Percentiles rank a stretch among this genome's conserved stretches.
Conservation (phyloP, 1,140 invertebrate species). For the Aphidius ervi region DNA sequence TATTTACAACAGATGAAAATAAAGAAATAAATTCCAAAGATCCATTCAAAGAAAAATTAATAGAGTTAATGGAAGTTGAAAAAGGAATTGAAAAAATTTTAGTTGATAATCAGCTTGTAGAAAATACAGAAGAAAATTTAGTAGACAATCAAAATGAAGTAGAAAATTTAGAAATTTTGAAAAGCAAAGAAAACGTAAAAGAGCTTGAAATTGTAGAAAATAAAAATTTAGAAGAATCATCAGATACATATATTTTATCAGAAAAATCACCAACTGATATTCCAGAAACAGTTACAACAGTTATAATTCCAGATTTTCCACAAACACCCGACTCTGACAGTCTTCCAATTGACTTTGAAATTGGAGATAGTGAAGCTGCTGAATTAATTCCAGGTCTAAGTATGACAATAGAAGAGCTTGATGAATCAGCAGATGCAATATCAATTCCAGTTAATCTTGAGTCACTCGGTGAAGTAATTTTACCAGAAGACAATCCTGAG, state of each 20-base stretch:
- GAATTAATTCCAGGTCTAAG: neutral
- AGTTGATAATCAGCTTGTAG: constrained; percentile 1
- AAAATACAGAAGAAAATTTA: neutral
- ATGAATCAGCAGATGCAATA: neutral
- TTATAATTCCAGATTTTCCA: constrained; percentile 41
- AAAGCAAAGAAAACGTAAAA: neutral
- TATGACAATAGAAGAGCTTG: neutral
- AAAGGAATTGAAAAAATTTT: constrained; percentile 29
- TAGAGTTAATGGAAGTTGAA: constrained; percentile 30
- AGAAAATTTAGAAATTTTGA: neutral
- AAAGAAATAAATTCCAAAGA: constrained; percentile 22
- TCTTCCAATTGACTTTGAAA: neutral
- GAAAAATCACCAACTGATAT: constrained; percentile 49
- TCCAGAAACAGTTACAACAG: constrained; percentile 46
- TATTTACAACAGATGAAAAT: constrained; percentile 14
- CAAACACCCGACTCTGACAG: constrained; percentile 25
- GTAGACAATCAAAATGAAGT: neutral
- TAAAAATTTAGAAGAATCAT: neutral
- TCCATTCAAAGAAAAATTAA: constrained; percentile 27
- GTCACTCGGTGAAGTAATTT: constrained; percentile 10
- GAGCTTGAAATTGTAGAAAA: neutral
- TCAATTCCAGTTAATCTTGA: neutral
- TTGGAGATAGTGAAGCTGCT: constrained; percentile 1
- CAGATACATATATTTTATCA: constrained; percentile 41
- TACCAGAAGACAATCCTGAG: constrained; percentile 2